A percentile compares a stretch with the other conserved stretches of the same genome.
Conservation (phyloP, 2,888 invertebrate genomes). For the Leptura quadrifasciata region DNA sequence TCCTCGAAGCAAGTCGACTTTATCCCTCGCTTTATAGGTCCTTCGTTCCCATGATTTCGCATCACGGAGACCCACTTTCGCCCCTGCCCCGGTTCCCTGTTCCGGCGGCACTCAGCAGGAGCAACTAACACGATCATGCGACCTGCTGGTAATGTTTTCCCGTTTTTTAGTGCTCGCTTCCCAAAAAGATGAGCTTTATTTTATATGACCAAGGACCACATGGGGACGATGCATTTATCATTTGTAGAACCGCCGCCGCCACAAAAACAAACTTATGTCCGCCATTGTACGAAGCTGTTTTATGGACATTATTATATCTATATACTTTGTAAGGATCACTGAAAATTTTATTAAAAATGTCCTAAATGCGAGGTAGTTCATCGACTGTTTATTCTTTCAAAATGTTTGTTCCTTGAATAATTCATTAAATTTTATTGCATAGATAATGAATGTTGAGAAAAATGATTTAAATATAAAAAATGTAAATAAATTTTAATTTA, state of each 20-base stretch:
- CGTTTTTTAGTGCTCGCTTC: conserved; percentile 70
- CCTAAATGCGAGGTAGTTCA: not conserved
- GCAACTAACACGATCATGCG: conserved; percentile 73
- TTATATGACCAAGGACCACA: conserved; percentile 70
- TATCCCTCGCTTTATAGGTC: conserved; percentile 17
- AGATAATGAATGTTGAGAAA: too few species aligned
- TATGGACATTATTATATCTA: conserved; percentile 36
- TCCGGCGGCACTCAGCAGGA: conserved; percentile 71
- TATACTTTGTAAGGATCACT: conserved; percentile 8
- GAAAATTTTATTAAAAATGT: not conserved
- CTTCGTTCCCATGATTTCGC: conserved; percentile 34
- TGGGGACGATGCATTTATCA: conserved; percentile 71
- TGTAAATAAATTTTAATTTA: too few species aligned
- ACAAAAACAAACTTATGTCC: conserved; percentile 67
- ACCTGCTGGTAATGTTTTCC: conserved; percentile 74
- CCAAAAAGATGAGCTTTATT: conserved; percentile 68
- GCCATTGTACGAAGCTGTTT: conserved; percentile 57
- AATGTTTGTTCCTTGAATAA: too few species aligned
- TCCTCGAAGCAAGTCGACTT: conserved; percentile 16
- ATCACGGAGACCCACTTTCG: conserved; percentile 51
- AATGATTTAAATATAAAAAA: too few species aligned
- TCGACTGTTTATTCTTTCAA: not conserved
- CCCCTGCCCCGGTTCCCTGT: conserved; percentile 54
- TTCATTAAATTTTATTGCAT: too few species aligned
- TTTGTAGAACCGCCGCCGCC: conserved; percentile 59